phyloP scores from a whole-genome alignment of 2,113 vertebrate genomes.

The Syngnathus typhle region DNA sequence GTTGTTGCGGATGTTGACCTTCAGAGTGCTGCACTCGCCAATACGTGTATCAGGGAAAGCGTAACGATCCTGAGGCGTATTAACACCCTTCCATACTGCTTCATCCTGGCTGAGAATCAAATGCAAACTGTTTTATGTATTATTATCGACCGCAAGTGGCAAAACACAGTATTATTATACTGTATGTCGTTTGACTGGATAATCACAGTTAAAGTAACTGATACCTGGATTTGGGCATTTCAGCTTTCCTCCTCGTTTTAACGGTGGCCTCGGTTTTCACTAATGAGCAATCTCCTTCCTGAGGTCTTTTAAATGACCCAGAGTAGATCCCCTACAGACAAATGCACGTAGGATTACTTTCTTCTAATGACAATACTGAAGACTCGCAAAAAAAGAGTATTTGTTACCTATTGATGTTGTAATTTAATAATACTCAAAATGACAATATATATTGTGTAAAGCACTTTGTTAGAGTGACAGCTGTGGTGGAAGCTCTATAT shows the following conservation, averaged over 20 bases:
- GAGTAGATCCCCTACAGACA: conserved; percentile 59
- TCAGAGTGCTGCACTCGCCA: conserved; percentile 78
- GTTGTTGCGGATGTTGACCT: conserved; percentile 88
- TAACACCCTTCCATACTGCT: conserved; percentile 66
- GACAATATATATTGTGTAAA: not conserved
- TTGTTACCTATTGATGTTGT: too few species aligned
- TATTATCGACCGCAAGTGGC: too few species aligned
- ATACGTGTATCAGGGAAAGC: conserved; percentile 76
- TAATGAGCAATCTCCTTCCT: conserved; percentile 58
- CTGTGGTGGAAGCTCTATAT: too few species aligned
- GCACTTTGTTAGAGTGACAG: too few species aligned
- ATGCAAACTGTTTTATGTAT: not conserved
- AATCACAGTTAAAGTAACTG: not conserved
- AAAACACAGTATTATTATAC: too few species aligned
- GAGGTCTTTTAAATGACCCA: conserved; percentile 32
- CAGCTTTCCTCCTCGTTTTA: conserved; percentile 60
- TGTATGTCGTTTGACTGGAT: not conserved
- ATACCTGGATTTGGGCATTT: conserved; percentile 53
- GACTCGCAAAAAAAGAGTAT: not conserved
- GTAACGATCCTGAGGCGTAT: conserved; percentile 81
- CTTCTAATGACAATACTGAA: not conserved
- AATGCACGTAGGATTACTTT: not conserved
- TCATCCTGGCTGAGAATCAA: conserved; percentile 63
- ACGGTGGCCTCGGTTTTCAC: conserved; percentile 61
- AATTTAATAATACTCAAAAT: not conserved